Base-by-base conservation (phyloP, 2,797 vertebrate genomes). In the Parauchenoglanis punctatus region DNA sequence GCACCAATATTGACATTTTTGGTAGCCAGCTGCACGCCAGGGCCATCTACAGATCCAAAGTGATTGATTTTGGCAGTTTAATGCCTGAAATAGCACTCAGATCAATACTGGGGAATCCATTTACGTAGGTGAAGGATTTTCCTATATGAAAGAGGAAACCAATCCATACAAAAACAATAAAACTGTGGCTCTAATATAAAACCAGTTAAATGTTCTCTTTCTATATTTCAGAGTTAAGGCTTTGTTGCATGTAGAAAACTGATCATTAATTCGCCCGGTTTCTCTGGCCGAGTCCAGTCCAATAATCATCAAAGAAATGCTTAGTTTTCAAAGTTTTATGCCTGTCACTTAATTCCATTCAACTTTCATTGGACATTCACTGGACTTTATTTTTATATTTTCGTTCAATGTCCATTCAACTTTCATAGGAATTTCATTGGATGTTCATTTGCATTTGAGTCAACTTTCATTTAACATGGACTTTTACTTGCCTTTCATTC, bases 41-140 rank as follows among this genome's bases (percentile, higher is more conserved):
- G 2, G 12, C n/a, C 35, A 78, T 59, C 73, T 7, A 18, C n/a
- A n/a, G 61, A 68, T 58, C 40, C 28, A 81, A 72, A 81, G 28
- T 65, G 67, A 85, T 81, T 85, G 87, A 81, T 85, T 81, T 84
- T 25, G 17, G 46, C 63, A 67, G 65, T 88, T 85, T 54, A 56
- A n/a, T 76, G 81, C 83, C 87, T 72, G 59, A 82, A 84, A 90
- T 77, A 87, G 85, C 85, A 54, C 83, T 87, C 23, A 46, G 83
- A 59, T 86, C 87, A 84, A 84, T 81, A 76, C 2, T 12, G 54
- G 81, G 61, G 25, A 87, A 75, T 77, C 52, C 12, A 25, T 84
- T 81, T 85, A 68, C 35, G 15, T 58, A 54, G 75, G 65, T 67
- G 67, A 23, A n/a, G 40, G 59, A 35, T 18, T 12, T 49, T 75